Percentiles rank a stretch among this genome's conserved stretches.
These are phyloP conservation scores for Dendrolimus kikuchii DNA, from an alignment of 1,140 invertebrate genomes.

Conservation along the genomic window DNA sequence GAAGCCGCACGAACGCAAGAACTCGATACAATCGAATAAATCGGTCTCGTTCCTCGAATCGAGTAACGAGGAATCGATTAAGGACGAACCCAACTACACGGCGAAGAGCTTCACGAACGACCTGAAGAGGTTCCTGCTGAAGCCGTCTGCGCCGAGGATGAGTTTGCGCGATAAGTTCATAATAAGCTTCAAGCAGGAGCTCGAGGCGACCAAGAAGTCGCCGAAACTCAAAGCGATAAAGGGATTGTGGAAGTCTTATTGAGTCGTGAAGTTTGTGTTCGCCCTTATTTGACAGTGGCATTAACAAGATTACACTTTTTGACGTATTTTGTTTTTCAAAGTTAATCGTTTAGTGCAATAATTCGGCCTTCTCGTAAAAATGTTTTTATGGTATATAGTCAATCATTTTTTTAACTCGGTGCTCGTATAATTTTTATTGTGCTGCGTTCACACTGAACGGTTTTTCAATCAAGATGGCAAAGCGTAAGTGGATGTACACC, in stretches of 20 bases:
- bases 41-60: slow-evolving; percentile 66
- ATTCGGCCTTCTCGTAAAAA: too few species aligned
- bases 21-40: slow-evolving; percentile 63
- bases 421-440: too few species aligned
- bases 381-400: too few species aligned
- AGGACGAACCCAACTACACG: slow-evolving; percentile 64
- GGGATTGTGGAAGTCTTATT: slow-evolving; percentile 69
- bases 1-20: slow-evolving; percentile 39
- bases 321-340: too few species aligned
- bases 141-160: slow-evolving; percentile 54
- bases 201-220: slow-evolving; percentile 56
- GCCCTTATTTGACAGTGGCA: slow-evolving; percentile 1
- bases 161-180: slow-evolving; percentile 66
- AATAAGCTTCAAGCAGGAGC: slow-evolving; percentile 60
- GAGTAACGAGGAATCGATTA: slow-evolving; percentile 47
- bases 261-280: slow-evolving; percentile 8
- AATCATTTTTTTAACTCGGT: too few species aligned
- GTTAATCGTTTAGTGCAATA: too few species aligned
- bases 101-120: slow-evolving; percentile 69
- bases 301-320: background rate
- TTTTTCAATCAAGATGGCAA: too few species aligned
- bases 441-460: too few species aligned
- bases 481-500: too few species aligned
- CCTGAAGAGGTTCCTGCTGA: slow-evolving; percentile 64
- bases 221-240: slow-evolving; percentile 67